Base-by-base conservation (phyloP, 2,113 vertebrate species). In the Ictidomys tridecemlineatus region DNA sequence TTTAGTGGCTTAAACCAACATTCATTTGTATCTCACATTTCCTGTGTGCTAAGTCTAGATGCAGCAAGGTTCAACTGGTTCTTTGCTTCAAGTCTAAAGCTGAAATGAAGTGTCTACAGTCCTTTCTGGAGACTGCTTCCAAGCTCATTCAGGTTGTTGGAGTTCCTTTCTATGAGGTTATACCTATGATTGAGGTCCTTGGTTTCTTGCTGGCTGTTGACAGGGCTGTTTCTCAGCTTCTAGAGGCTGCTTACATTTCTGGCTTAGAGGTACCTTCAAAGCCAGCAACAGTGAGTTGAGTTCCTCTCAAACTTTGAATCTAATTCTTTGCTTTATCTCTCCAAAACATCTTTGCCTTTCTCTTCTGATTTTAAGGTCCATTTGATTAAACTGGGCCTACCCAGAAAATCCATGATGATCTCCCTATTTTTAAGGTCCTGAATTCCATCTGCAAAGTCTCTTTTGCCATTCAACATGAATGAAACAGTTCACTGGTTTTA, bases 141-240 rank as follows among this genome's bases (percentile, higher is more conserved):
- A 67, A 58, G 56, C 39, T 90, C 39, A 69, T 61, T 84, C n/a
- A 72, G 26, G 39, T 89, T 97, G 67, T 74, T 51, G 93, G 82
- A 95, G 58, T 82, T 85, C 89, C 89, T 56, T 61, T 92, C 65
- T 8, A 20, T 7, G 6, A 34, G 10, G 34, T 28, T 90, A 8
- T 34, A 80, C 61, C 58, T 28, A 26, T 32, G 34, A 91, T 22
- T 70, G 48, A 90, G 22, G 30, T 78, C 32, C 4, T 17, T 18
- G 5, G 34, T 84, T 93, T 42, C 42, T 94, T 87, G 63, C 51
- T 92, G 80, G 69, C 39, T 94, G 22, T 65, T 56, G 4, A 80
- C 42, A 96, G 88, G 65, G 51, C 26, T 69, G 85, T 32, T 86
- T 96, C 53, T 94, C n/a, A 70, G 69, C 34, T 91, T 93, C 61